Conservation (phyloP, 2,797 vertebrate genomes). For the Peromyscus nudipes region DNA sequence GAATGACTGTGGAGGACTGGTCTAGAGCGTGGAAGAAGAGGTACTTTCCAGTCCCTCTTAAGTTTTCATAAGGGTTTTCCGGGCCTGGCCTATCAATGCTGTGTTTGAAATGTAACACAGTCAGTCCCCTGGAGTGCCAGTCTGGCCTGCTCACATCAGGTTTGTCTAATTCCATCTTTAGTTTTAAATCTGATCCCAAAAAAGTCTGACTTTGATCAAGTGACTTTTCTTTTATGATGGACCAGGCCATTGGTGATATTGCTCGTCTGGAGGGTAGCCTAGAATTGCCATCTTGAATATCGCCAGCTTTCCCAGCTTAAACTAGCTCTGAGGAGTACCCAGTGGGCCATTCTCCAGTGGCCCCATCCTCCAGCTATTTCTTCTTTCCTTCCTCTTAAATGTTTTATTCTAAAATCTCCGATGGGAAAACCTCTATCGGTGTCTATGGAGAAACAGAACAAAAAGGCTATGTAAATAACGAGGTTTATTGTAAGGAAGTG, state of each 20-base stretch:
- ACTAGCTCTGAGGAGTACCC: neutral
- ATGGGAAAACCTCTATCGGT: neutral
- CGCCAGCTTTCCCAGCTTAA: accelerated
- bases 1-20: neutral
- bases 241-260: neutral
- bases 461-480: neutral
- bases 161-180: neutral
- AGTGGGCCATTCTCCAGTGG: neutral
- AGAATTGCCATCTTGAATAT: neutral
- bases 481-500: neutral
- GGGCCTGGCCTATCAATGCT: neutral
- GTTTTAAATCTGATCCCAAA: slow-evolving; percentile 21
- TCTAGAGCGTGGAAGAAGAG: neutral
- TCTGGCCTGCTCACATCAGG: neutral
- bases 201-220: neutral
- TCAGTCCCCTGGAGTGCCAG: neutral
- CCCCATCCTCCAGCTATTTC: neutral
- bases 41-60: slow-evolving; percentile 22
- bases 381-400: neutral
- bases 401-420: slow-evolving; percentile 29
- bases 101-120: slow-evolving; percentile 11
- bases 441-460: neutral
- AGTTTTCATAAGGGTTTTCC: slow-evolving; percentile 5
- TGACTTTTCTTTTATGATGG: neutral
- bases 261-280: neutral